Evolutionary conservation across 2,888 invertebrate genomes (phyloP), one percentile per base, ranked within the genome.

Genomic region (Aleiodes testaceus): DNA sequence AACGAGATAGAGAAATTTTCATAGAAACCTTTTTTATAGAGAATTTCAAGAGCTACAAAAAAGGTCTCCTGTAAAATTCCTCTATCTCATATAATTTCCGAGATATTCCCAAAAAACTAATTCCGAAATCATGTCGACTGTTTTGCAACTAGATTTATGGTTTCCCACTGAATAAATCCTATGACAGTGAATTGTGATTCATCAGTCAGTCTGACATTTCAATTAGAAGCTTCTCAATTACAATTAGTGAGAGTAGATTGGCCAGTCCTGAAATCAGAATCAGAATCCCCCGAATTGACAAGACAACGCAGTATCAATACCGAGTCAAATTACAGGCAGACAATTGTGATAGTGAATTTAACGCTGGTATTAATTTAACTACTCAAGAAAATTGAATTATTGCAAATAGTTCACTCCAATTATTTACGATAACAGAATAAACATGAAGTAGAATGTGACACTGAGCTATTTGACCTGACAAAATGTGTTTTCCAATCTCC

Each of bases 121-220:
- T 5, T 36, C 9, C 30, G 14, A 16, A 59, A 42, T 16, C 42
- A 42, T 18, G n/a, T n/a, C 11, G 11, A 36, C 16, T 59, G 26
- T 42, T 30, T 59, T 42, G 16, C 16, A 2, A 16, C 7, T n/a
- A 42, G 42, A 59, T 59, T 59, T 18, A 59, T 18, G 42, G 36
- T 16, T 59, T 18, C 7, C 14, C 11, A 11, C 16, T 9, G 42
- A 42, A 59, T 59, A n/a, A 59, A 36, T 14, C 11, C 4, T 59
- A 42, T 59, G 59, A 59, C 59, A 42, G 44, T 6, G 22, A 30
- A 65, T 53, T 22, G 53, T 45, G 47, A 70, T 70, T 70, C 64
- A 70, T 70, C 55, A 70, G 59, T 65, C 36, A 65, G 44, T 18
- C 26, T 53, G 70, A 55, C 70, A 70, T 53, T 70, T 47, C 65